These are phyloP conservation scores for Talpa occidentalis DNA, from an alignment of 2,113 vertebrate genomes.

Conservation along the genomic window DNA sequence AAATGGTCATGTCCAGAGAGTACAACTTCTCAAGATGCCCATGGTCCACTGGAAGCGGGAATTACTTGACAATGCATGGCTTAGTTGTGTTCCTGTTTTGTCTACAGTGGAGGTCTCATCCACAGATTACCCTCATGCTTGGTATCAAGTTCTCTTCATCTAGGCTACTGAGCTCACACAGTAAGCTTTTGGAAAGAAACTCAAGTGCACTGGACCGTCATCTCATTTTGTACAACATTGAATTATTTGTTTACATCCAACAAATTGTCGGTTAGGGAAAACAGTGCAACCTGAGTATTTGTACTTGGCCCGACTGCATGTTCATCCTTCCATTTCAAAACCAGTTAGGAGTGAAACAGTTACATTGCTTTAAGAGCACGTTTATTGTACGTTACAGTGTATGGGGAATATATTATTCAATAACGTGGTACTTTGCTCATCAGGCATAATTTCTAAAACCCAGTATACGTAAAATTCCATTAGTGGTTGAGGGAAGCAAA, in stretches of 20 bases:
- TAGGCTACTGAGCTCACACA: slow-evolving; percentile 82
- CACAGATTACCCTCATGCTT: slow-evolving; percentile 78
- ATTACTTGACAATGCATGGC: slow-evolving; percentile 86
- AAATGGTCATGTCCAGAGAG: slow-evolving; percentile 75
- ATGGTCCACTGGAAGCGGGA: slow-evolving; percentile 84
- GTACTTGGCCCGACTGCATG: slow-evolving; percentile 83
- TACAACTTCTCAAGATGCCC: slow-evolving; percentile 82
- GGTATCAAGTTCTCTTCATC: slow-evolving; percentile 78
- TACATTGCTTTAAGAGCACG: slow-evolving; percentile 81
- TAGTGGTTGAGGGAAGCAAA: slow-evolving; percentile 76
- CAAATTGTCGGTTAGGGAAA: slow-evolving; percentile 76
- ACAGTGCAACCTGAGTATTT: slow-evolving; percentile 79
- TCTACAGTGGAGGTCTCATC: slow-evolving; percentile 75
- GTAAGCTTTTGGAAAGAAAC: slow-evolving; percentile 73
- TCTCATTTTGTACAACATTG: slow-evolving; percentile 85
- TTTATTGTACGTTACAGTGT: slow-evolving; percentile 81
- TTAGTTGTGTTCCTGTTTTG: slow-evolving; percentile 78
- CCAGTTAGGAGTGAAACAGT: slow-evolving; percentile 81
- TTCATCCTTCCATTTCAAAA: slow-evolving; percentile 82
- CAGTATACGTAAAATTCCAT: slow-evolving; percentile 68
- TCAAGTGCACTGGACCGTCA: slow-evolving; percentile 84
- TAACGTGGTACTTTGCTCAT: slow-evolving; percentile 82
- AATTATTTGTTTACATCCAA: slow-evolving; percentile 82
- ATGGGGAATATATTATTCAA: slow-evolving; percentile 78
- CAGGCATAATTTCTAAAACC: slow-evolving; percentile 72